Evolutionary conservation across 2,888 invertebrate species (phyloP).

Genomic region (Helicoverpa assulta): DNA sequence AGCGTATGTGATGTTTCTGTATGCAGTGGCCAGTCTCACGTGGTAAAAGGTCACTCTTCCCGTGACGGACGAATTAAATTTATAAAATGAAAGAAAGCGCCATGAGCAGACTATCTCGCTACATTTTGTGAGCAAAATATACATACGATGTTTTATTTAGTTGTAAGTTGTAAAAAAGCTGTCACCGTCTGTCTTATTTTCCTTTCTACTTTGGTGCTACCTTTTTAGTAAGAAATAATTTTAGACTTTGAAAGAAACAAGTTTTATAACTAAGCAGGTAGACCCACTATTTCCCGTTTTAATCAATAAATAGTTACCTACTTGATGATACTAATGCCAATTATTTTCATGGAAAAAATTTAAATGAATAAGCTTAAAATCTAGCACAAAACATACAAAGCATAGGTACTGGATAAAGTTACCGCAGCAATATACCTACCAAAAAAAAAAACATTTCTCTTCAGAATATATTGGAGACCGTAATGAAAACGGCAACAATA

Average conservation of each 20-base stretch:
- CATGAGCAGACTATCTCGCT: conserved; percentile 54
- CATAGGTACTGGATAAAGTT: not conserved
- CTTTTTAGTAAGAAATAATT: no score
- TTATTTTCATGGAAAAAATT: no score
- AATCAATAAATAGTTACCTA: no score
- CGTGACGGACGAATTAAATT: conserved; percentile 81
- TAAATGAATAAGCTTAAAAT: not conserved
- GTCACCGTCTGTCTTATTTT: not conserved
- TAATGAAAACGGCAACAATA: conserved; percentile 61
- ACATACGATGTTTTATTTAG: conserved; percentile 30
- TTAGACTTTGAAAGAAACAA: no score
- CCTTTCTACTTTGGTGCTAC: not conserved
- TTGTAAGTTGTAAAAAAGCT: conserved; percentile 25
- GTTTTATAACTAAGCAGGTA: no score
- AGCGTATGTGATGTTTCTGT: conserved; percentile 60
- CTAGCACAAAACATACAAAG: not conserved
- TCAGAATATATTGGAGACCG: conserved; percentile 54
- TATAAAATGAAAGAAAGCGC: conserved; percentile 67
- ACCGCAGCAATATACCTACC: conserved; percentile 13
- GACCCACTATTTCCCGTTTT: no score
- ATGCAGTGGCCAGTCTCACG: conserved; percentile 69
- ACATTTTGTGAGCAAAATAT: conserved; percentile 40
- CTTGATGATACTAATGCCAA: no score
- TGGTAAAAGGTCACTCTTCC: conserved; percentile 80
- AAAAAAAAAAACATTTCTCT: conserved; percentile 38